Conservation (phyloP, 2,888 invertebrate genomes). For the Oxycera nigricornis region DNA sequence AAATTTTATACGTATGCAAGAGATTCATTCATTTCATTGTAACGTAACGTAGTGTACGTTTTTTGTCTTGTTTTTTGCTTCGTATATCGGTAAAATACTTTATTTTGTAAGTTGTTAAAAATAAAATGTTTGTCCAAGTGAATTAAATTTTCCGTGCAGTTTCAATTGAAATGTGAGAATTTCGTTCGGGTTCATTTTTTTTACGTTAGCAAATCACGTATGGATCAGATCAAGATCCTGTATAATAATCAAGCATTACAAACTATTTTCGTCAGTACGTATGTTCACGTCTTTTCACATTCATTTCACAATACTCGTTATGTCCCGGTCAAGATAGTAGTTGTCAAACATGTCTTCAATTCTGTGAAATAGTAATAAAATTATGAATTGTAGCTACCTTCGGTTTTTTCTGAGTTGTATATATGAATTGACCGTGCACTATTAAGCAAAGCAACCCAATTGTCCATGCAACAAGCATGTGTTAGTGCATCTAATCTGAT, state of each 20-base stretch:
- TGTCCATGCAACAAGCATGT: too few species aligned
- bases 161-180: background rate
- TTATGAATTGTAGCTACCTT: conserved; percentile 19
- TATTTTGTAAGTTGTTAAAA: conserved; percentile 15
- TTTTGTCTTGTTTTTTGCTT: background rate
- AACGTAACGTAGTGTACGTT: conserved; percentile 29
- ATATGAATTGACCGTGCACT: background rate
- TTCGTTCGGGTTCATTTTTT: conserved; percentile 7
- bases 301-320: conserved; percentile 16
- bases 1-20: conserved; percentile 4
- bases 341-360: conserved; percentile 27
- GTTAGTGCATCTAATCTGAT: too few species aligned
- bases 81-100: conserved; percentile 1
- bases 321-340: conserved; percentile 26
- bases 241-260: background rate
- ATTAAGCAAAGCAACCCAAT: background rate
- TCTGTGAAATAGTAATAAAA: conserved; percentile 39
- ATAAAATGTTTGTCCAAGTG: conserved; percentile 19
- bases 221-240: background rate
- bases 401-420: background rate
- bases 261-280: conserved; percentile 10
- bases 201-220: conserved; percentile 5
- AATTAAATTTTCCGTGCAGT: background rate
- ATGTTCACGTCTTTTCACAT: conserved; percentile 11
- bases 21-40: background rate